Evolutionary conservation across 2,888 invertebrate species (phyloP).

Genomic region (Melipona bicolor): DNA sequence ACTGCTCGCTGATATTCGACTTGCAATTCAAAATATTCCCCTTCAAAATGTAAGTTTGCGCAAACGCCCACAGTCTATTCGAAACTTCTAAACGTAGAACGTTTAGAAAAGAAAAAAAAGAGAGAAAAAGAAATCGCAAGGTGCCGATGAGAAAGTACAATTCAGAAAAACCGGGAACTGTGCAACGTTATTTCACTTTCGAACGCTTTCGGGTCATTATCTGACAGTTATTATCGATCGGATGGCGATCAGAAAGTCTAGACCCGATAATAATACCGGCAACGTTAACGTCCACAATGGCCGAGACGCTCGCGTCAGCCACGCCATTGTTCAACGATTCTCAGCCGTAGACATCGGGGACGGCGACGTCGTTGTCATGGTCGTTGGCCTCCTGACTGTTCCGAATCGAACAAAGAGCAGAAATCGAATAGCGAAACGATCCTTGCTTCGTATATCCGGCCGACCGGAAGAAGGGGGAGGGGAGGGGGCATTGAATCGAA

Average conservation of each 20-base stretch:
- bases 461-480: conserved; percentile 43
- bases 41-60: not conserved
- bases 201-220: conserved; percentile 7
- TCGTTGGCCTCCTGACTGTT: conserved; percentile 41
- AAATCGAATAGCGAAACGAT: conserved; percentile 67
- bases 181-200: not conserved
- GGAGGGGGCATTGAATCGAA: conserved; percentile 68
- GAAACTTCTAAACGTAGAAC: too few species aligned
- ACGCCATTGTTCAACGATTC: conserved; percentile 50
- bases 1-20: not conserved
- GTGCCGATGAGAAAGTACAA: not conserved
- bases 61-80: not conserved
- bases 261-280: conserved; percentile 49
- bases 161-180: too few species aligned
- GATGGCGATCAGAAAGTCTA: conserved; percentile 21
- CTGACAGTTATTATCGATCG: conserved; percentile 18
- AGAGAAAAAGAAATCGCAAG: not conserved
- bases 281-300: conserved; percentile 55
- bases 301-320: conserved; percentile 54
- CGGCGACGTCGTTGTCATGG: conserved; percentile 24
- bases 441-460: conserved; percentile 55
- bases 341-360: conserved; percentile 33
- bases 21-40: not conserved
- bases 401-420: conserved; percentile 56
- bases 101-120: too few species aligned